Evolutionary conservation across 2,888 invertebrate species (phyloP).

Genomic region (Andrena praecox): DNA sequence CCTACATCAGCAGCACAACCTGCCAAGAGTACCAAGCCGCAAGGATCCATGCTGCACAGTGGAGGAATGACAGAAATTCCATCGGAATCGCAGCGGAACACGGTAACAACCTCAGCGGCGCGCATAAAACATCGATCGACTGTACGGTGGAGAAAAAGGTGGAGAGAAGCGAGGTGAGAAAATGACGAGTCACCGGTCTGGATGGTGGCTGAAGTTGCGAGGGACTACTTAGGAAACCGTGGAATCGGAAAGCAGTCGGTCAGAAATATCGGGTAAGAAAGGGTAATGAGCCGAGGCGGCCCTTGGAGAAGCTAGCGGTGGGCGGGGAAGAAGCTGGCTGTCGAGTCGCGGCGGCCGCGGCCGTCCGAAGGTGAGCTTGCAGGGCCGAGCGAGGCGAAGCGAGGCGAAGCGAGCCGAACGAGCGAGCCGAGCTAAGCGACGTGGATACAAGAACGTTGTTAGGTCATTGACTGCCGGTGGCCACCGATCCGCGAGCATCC

Average conservation of each 20-base stretch:
- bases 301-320: constrained; percentile 25
- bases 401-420: constrained; percentile 77
- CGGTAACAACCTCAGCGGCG: neutral
- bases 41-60: neutral
- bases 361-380: constrained; percentile 58
- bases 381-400: constrained; percentile 61
- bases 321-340: constrained; percentile 35
- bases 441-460: constrained; percentile 81
- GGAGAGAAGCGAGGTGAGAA: too few relatives aligned
- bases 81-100: neutral
- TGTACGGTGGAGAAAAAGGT: neutral
- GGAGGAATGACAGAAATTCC: neutral
- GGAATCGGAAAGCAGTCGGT: constrained; percentile 27
- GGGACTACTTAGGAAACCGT: neutral
- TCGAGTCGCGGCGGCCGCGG: constrained; percentile 8
- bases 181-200: neutral
- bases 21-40: neutral
- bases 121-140: neutral
- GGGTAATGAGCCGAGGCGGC: constrained; percentile 40
- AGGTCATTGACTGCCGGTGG: constrained; percentile 84
- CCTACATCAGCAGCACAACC: neutral
- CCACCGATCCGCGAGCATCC: constrained; percentile 84
- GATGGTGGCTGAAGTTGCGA: neutral
- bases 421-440: constrained; percentile 68
- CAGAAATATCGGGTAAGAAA: constrained; percentile 39